Evolutionary conservation across 2,113 vertebrate genomes (phyloP), one percentile per base, ranked within the genome.

Genomic region (Pelobates fuscus): DNA sequence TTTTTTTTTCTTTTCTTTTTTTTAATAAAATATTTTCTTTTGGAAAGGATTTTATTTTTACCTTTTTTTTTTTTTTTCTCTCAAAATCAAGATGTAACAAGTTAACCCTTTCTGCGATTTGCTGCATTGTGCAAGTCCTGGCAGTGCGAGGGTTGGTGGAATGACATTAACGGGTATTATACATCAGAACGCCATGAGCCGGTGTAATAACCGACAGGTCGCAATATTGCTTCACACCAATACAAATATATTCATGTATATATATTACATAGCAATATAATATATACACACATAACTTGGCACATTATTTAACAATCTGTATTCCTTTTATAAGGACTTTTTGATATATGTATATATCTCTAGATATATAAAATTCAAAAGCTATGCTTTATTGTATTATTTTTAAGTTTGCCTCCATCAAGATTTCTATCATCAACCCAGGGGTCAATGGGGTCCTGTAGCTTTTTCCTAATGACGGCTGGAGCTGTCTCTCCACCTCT

Each of bases 21-120:
- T 89, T 90, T 91, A 90, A 90, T 90, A 92, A 93, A 92, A 92
- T 91, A 88, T 80, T 70, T 88, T 85, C 83, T 85, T 88, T 83
- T 81, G 55, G 77, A 88, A 81, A 79, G 82, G 81, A 82, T 87
- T 88, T 89, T 83, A 78, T 75, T 80, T 73, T 68, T 77, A 57
- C 6, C 2, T 20, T 54, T 46, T 30, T 54, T 29, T 54, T 66
- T 43, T 58, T 68, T 43, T 20, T 77, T 71, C 29, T 85, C 82
- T 87, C 82, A 52, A 90, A 89, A 88, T 87, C 80, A 80, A 88
- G 87, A 84, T 81, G 72, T 77, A 17, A 80, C 78, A 81, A 78
- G 67, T 72, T 62, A 62, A 32, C 26, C 59, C 18, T 14, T 43
- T 43, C 29, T 25, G 57, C 57, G 21, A 23, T 24, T 20, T 25